These are phyloP conservation scores for Erythrocercus mccallii DNA, from an alignment of 2,113 vertebrate species.

Conservation along the genomic window DNA sequence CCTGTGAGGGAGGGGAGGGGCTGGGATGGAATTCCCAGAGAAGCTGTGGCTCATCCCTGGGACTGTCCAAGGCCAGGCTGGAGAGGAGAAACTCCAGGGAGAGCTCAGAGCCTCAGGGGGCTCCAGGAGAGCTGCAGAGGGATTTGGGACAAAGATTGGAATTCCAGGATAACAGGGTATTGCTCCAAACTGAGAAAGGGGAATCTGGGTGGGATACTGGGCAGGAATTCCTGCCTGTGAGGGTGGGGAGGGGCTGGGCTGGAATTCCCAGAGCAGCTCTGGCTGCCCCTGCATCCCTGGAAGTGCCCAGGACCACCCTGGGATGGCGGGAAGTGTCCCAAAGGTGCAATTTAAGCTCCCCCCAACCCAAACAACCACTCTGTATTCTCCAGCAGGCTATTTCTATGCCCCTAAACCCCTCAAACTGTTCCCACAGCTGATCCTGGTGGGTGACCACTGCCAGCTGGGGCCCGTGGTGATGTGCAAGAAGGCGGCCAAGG, in stretches of 20 bases:
- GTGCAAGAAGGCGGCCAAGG: slow-evolving; percentile 98
- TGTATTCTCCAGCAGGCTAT: rapidly evolving
- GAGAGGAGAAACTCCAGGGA: not conserved
- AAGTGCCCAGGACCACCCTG: not conserved
- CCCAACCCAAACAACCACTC: rapidly evolving
- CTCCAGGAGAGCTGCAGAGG: not conserved
- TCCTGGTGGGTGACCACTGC: slow-evolving; percentile 97
- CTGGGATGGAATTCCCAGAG: not conserved
- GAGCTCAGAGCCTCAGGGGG: too few relatives aligned
- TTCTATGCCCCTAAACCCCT: too few relatives aligned
- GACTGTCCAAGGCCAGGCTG: not conserved
- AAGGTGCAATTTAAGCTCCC: not conserved
- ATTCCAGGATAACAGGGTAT: not conserved
- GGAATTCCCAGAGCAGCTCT: not conserved
- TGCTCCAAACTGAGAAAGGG: not conserved
- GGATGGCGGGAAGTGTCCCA: not conserved
- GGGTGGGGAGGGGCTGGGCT: not conserved
- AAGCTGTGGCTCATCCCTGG: not conserved
- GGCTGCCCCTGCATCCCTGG: not conserved
- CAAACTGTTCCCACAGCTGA: slow-evolving; percentile 75
- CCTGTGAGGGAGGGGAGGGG: not conserved
- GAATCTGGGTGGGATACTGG: not conserved
- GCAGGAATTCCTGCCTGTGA: not conserved
- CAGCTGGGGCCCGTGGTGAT: slow-evolving; percentile 97
- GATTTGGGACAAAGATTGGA: not conserved